Evolutionary conservation across 2,797 vertebrate species (phyloP).

Genomic region (Cetoscarus ocellatus): DNA sequence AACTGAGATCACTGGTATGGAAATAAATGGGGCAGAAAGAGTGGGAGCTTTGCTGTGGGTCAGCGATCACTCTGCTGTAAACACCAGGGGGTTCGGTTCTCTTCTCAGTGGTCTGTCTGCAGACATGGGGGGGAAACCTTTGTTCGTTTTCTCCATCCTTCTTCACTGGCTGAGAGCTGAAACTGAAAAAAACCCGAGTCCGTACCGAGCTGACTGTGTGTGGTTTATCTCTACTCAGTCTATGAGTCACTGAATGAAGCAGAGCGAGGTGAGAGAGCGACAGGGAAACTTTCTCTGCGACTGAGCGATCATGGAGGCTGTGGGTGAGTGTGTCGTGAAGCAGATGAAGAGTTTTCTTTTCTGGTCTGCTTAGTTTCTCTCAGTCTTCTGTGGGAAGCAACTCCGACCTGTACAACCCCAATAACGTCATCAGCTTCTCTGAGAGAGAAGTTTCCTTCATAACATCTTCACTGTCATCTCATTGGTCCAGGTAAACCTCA

Average conservation of each 20-base stretch:
- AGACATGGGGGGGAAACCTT: background rate
- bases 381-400: background rate
- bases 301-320: background rate
- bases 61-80: conserved; percentile 4
- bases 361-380: conserved; percentile 28
- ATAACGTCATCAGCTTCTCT: background rate
- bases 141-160: conserved; percentile 40
- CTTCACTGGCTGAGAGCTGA: conserved; percentile 7
- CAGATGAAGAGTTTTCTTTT: conserved; percentile 18
- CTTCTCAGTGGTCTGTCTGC: background rate
- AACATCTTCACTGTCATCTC: no score
- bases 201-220: conserved; percentile 5
- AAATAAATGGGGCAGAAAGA: conserved; percentile 21
- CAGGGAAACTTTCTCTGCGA: conserved; percentile 50
- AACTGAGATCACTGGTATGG: conserved; percentile 18
- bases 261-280: conserved; percentile 27
- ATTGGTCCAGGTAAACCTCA: no score
- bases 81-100: conserved; percentile 2
- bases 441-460: conserved; percentile 24
- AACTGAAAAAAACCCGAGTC: conserved; percentile 25
- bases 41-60: conserved; percentile 16
- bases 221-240: conserved; percentile 37
- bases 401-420: conserved; percentile 6
- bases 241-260: conserved; percentile 50
- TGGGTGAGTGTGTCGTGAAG: conserved; percentile 14